Base-by-base conservation (phyloP, 1,140 invertebrate genomes). In the Ceratosolen solmsi region DNA sequence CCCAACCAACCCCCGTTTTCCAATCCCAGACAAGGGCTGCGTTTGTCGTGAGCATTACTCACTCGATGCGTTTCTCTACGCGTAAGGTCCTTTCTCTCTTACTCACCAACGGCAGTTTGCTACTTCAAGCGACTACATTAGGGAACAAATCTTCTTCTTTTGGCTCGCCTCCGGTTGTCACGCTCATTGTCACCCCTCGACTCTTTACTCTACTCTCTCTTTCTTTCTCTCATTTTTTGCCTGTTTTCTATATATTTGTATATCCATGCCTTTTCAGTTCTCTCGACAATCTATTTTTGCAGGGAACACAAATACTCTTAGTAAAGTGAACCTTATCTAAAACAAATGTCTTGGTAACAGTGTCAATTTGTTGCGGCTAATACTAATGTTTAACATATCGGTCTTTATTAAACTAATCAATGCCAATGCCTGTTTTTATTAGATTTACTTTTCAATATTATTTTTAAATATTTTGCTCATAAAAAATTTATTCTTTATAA, bases 41-140 rank as follows among this genome's bases (percentile, higher is more conserved):
- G 90, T 92, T 91, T 92, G 91, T 92, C 91, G 90, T 91, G 88
- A 92, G 89, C 91, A 92, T 92, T 92, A 92, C 90, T 92, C 91
- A 92, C 90, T 91, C 88, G 91, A 88, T 88, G 88, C 87, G 89
- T 88, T 87, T 88, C 89, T 90, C 85, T 79, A 83, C 30, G 63
- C 49, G 25, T 2, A n/a, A 38, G 54, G 3, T 27, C 15, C 25
- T 20, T 60, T 71, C 63, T 33, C 74, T 46, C 84, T 85, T 79
- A 77, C 65, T 71, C 82, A 13, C 38, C 1, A 70, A 25, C 13
- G 22, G 0, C 0, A 70, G 9, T 22, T 25, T 46, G 81, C 83
- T 85, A 86, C 87, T 87, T 87, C 88, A 87, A 83, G 85, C 88
- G 89, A 91, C 90, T 91, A 90, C 88, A 91, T 91, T 91, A 91